phyloP scores from a whole-genome alignment of 1,140 invertebrate species.

The Pseudomyrmex flavicornis region DNA sequence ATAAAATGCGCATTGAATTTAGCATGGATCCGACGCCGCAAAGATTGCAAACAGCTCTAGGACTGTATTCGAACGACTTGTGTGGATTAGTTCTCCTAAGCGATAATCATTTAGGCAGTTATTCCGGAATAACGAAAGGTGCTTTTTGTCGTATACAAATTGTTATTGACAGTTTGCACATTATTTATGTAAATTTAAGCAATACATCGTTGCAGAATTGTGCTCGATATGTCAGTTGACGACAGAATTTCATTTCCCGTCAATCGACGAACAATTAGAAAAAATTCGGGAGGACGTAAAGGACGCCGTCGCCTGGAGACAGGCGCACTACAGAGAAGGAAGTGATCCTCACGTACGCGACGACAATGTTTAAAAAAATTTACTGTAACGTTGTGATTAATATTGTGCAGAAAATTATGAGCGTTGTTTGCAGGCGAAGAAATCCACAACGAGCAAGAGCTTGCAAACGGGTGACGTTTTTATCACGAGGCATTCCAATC shows the following conservation, averaged over 20 bases:
- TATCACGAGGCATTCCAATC: constrained; percentile 97
- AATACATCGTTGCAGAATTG: constrained; percentile 84
- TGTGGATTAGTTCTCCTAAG: constrained; percentile 95
- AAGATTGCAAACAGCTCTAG: constrained; percentile 96
- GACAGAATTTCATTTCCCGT: constrained; percentile 96
- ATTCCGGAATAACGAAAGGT: constrained; percentile 91
- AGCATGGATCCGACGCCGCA: constrained; percentile 89
- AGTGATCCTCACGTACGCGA: constrained; percentile 78
- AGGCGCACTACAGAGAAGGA: constrained; percentile 81
- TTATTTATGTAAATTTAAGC: not conserved
- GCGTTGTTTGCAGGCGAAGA: constrained; percentile 75
- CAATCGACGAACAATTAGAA: constrained; percentile 94
- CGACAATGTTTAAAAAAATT: not conserved
- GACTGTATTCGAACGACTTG: constrained; percentile 96
- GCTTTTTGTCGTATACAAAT: constrained; percentile 47
- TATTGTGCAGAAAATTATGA: not conserved
- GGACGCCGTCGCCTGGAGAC: constrained; percentile 85
- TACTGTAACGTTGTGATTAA: not conserved
- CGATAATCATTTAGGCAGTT: constrained; percentile 91
- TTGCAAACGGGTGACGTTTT: constrained; percentile 96
- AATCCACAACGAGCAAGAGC: constrained; percentile 84
- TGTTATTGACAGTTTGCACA: not conserved
- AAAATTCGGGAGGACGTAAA: constrained; percentile 88
- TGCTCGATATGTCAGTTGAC: constrained; percentile 88
- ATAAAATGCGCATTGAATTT: constrained; percentile 65